Conservation (phyloP, 1,140 invertebrate species). For the Meloidogyne chitwoodi region DNA sequence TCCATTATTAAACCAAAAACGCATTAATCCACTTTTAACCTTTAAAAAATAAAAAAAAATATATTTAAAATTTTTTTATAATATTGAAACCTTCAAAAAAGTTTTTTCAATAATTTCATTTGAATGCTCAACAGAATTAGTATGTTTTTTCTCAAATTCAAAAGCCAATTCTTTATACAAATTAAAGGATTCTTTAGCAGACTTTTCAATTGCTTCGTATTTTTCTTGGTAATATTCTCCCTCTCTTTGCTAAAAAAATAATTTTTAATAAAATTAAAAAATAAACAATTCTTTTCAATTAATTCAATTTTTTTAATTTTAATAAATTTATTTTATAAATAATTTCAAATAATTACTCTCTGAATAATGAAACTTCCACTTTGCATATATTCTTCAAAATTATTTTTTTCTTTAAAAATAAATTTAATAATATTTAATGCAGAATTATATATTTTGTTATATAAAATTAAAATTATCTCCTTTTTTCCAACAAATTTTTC, state of each 20-base stretch:
- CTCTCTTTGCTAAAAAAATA: neutral
- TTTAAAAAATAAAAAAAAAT: neutral
- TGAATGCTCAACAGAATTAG: neutral
- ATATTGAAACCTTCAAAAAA: neutral
- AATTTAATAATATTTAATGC: neutral
- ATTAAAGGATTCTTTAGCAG: neutral
- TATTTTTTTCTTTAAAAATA: neutral
- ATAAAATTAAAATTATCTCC: neutral
- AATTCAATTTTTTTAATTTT: no score
- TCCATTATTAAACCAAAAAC: neutral
- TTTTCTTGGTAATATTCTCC: neutral
- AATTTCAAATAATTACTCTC: no score
- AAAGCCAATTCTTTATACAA: neutral
- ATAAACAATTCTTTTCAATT: no score
- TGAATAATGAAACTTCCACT: neutral
- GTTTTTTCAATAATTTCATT: neutral
- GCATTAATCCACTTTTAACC: neutral
- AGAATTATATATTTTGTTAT: neutral
- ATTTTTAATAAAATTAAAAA: no score
- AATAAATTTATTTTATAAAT: no score
- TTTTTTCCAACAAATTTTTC: neutral
- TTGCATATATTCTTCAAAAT: neutral
- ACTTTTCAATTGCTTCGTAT: neutral
- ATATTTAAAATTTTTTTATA: no score
- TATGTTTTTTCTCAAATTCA: neutral